Percentiles rank a stretch among this genome's conserved stretches.
Evolutionary conservation across 2,797 vertebrate genomes (phyloP).

Genomic region (Loris lydekkerianus): DNA sequence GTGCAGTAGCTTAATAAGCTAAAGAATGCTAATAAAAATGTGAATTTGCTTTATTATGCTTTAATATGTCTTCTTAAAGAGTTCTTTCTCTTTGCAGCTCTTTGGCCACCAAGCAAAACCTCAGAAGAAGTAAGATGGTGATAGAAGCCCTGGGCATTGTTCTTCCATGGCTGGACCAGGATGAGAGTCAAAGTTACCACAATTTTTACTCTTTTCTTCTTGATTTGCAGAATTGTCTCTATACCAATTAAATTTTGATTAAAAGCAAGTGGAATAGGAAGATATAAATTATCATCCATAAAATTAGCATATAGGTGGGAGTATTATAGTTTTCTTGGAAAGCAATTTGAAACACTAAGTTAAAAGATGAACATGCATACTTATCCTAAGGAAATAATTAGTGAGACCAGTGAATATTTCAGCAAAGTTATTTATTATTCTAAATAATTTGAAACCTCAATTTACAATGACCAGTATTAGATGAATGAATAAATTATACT

Average conservation of each 20-base stretch:
- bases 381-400: conserved; percentile 66
- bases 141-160: neutral
- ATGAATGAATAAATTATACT: conserved; percentile 49
- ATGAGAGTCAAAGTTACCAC: conserved; percentile 10
- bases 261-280: conserved; percentile 52
- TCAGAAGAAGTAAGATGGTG: neutral
- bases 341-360: conserved; percentile 61
- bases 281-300: conserved; percentile 57
- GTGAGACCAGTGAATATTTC: conserved; percentile 48
- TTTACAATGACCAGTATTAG: conserved; percentile 51
- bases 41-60: conserved; percentile 42
- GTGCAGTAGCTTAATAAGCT: conserved; percentile 51
- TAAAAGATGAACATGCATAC: conserved; percentile 60
- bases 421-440: conserved; percentile 43
- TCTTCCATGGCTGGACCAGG: neutral
- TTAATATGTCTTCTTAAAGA: conserved; percentile 9
- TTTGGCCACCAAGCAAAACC: conserved; percentile 1
- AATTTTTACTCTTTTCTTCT: neutral
- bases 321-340: conserved; percentile 68
- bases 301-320: conserved; percentile 64
- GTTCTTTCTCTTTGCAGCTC: neutral
- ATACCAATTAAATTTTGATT: conserved; percentile 59
- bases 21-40: conserved; percentile 15
- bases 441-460: conserved; percentile 69
- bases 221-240: conserved; percentile 44